A percentile compares a stretch with the other conserved stretches of the same genome.
phyloP scores from a whole-genome alignment of 2,113 vertebrate species.

The Motacilla tschutschensis region DNA sequence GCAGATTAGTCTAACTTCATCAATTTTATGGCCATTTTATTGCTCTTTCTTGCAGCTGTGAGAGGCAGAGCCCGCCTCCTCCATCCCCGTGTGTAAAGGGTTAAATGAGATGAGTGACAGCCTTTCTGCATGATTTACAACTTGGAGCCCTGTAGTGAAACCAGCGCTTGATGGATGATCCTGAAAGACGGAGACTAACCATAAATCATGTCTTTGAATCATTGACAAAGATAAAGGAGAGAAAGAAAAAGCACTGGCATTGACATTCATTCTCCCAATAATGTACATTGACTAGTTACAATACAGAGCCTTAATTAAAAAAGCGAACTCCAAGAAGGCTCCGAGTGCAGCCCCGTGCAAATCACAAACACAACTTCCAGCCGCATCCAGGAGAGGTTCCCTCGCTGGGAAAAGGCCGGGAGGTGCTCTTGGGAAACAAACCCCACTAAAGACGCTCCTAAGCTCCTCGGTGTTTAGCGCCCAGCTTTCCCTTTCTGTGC shows the following conservation, averaged over 20 bases:
- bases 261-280: slow-evolving; percentile 99
- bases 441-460: accelerated
- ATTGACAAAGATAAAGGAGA: slow-evolving; percentile 99
- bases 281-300: slow-evolving; percentile 99
- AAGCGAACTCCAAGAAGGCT: slow-evolving; percentile 71
- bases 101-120: slow-evolving; percentile 99
- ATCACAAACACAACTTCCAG: slow-evolving; percentile 54
- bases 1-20: slow-evolving; percentile 8
- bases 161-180: slow-evolving; percentile 97
- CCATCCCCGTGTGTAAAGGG: slow-evolving; percentile 74
- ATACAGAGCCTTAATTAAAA: slow-evolving; percentile 99
- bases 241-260: slow-evolving; percentile 95
- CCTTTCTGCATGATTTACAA: slow-evolving; percentile 99
- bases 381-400: background rate
- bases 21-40: slow-evolving; percentile 22
- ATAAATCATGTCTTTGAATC: slow-evolving; percentile 99
- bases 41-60: background rate
- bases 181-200: slow-evolving; percentile 98
- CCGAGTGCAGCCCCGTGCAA: slow-evolving; percentile 40
- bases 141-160: slow-evolving; percentile 94
- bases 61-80: background rate
- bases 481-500: background rate
- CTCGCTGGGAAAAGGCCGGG: background rate
- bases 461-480: background rate
- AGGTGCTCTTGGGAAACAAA: background rate